Conservation (phyloP, 2,113 vertebrate species). For the Labrus mixtus region DNA sequence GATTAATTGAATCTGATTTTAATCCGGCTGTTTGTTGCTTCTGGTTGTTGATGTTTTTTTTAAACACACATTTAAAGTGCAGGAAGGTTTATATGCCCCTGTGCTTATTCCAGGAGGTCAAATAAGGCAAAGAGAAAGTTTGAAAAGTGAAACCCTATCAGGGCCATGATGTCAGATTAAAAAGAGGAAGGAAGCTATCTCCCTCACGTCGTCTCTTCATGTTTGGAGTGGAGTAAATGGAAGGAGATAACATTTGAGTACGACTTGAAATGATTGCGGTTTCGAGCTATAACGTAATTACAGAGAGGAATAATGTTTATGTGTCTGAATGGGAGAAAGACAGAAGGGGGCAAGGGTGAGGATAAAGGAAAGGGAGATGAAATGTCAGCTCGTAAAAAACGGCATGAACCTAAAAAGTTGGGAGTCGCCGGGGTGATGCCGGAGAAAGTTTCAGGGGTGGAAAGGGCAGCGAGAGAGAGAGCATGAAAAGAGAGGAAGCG, state of each 20-base stretch:
- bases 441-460: slow-evolving; percentile 54
- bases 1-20: slow-evolving; percentile 76
- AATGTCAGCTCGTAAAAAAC: slow-evolving; percentile 36
- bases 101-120: slow-evolving; percentile 29
- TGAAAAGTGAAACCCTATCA: slow-evolving; percentile 4
- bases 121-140: slow-evolving; percentile 39
- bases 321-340: slow-evolving; percentile 29
- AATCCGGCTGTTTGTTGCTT: slow-evolving; percentile 62
- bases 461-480: slow-evolving; percentile 46
- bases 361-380: slow-evolving; percentile 5
- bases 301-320: slow-evolving; percentile 44
- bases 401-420: slow-evolving; percentile 33
- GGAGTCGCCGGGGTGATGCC: background rate
- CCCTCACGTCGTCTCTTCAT: slow-evolving; percentile 14
- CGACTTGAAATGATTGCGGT: slow-evolving; percentile 54
- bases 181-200: slow-evolving; percentile 33
- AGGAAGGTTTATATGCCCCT: background rate
- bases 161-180: slow-evolving; percentile 20
- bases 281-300: slow-evolving; percentile 61
- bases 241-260: slow-evolving; percentile 59
- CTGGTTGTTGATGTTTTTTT: slow-evolving; percentile 39
- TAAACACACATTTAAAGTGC: slow-evolving; percentile 17
- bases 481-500: slow-evolving; percentile 35
- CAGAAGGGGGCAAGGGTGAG: slow-evolving; percentile 17
- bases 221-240: slow-evolving; percentile 36